Evolutionary conservation across 2,888 invertebrate species (phyloP), one percentile per base, ranked within the genome.

Genomic region (Drosophila pegasa): DNA sequence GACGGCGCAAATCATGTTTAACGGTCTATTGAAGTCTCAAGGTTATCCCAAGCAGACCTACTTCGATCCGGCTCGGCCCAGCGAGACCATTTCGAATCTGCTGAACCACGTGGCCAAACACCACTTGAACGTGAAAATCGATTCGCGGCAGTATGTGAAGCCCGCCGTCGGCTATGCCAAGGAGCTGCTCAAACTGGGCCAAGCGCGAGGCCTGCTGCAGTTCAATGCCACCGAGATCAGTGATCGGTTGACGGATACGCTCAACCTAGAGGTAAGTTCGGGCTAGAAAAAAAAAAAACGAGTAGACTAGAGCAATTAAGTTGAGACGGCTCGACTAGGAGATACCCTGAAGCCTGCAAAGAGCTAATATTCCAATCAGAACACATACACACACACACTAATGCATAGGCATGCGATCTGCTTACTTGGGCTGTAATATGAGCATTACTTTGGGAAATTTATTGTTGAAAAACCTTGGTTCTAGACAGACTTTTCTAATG

Each of bases 211-310:
- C 10, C 93, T 95, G 51, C 92, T 95, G 87, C 93, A 94, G 18
- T 93, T 95, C 38, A 95, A 96, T 89, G 94, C 96, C 81, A 94
- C 94, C 81, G 95, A 95, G 61, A 92, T 97, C 9, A 96, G 96
- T 12, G 95, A 95, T 90, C 94, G 95, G 81, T 91, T 97, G 67
- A 96, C 96, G 0, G 96, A 97, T 89, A 95, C 96, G 1, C 94
- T 97, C 52, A 97, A 97, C 91, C 92, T 96, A 87, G 97, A 97
- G 92, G 92, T 92, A 83, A 80, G 81, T 60, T 16, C 62, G 68
- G 52, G n/a, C 29, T 2, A 22, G 7, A 14, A n/a, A 25, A n/a
- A n/a, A n/a, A n/a, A n/a, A n/a, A n/a, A n/a, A n/a, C n/a, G n/a
- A n/a, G n/a, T n/a, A n/a, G n/a, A n/a, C n/a, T n/a, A n/a, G n/a